Evolutionary conservation across 35 echinoderm and acorn worm species (phyloP), one percentile per base, ranked within the genome.

Genomic region (Acanthaster planci): DNA sequence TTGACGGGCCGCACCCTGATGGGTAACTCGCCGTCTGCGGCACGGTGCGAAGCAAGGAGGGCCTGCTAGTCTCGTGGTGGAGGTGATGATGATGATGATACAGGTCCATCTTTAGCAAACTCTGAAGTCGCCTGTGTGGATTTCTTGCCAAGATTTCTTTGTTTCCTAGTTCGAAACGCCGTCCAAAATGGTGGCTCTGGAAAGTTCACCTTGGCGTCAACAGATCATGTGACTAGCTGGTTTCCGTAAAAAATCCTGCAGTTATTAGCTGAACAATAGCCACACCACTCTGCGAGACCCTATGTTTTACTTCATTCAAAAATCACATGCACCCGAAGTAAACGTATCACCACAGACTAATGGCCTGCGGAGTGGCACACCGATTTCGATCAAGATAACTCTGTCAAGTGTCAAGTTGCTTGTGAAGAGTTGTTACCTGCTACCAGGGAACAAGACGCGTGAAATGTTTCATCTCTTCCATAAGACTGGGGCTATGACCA

Each of bases 1-100:
- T 72, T 72, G 64, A 14, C 64, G 64, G 64, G 26, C 64, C 64
- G 64, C 64, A 72, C 34, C 26, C 64, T 29, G 64, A 31, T 21
- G 64, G 8, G 64, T 34, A 72, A 26, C 64, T 26, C 64, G 34
- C 64, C 30, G 64, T 14, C 14, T 19, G 22, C 22, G 34, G 26
- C 21, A 72, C 14, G 26, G 19, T 72, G 15, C 64, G 64, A 26
- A 72, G 64, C 26, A 72, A 26, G 34, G 64, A 72, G 26, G 64
- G 64, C 64, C 64, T 59, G 56, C 19, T 23, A 72, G 23, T 26
- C 64, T 72, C 26, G 23, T 72, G 64, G 12, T 47, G 42, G n/a
- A n/a, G n/a, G 42, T 47, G 42, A 47, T 6, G 42, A 47, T 47
- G 42, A 26, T 72, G 64, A 60, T 60, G 57, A 35, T 72, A 72